Percentiles rank a stretch among this genome's conserved stretches.
Evolutionary conservation across 2,888 invertebrate species (phyloP).

Genomic region (Drosophila helvetica): DNA sequence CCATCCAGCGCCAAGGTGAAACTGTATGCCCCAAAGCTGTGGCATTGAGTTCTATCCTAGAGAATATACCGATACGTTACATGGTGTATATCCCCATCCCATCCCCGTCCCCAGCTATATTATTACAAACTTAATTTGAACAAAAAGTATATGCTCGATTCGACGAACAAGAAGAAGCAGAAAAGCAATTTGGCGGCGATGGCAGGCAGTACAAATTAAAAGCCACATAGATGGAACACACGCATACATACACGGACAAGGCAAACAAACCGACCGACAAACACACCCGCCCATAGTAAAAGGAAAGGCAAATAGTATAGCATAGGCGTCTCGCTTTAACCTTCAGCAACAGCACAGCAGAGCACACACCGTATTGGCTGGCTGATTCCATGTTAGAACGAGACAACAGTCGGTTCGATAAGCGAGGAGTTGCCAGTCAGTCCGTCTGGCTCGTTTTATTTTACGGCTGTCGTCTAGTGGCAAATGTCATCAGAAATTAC

Average conservation of each 20-base stretch:
- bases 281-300: conserved; percentile 11
- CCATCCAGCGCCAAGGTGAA: background rate
- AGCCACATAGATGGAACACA: conserved; percentile 35
- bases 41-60: background rate
- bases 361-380: background rate
- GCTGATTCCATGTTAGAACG: conserved; percentile 7
- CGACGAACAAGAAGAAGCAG: conserved; percentile 16
- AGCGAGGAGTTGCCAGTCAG: background rate
- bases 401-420: conserved; percentile 11
- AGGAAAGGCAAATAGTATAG: conserved; percentile 8
- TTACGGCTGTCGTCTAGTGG: conserved; percentile 26
- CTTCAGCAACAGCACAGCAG: conserved; percentile 1
- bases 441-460: conserved; percentile 9
- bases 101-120: background rate
- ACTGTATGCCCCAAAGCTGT: background rate
- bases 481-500: conserved; percentile 52
- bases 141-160: background rate
- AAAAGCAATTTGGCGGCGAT: conserved; percentile 32
- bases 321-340: conserved; percentile 25
- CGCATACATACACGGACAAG: conserved; percentile 22
- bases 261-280: conserved; percentile 36
- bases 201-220: conserved; percentile 5
- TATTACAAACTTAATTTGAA: background rate
- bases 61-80: background rate
- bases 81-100: background rate